These are phyloP conservation scores for Aplysia californica DNA, from an alignment of 1,140 invertebrate genomes.

Conservation along the genomic window DNA sequence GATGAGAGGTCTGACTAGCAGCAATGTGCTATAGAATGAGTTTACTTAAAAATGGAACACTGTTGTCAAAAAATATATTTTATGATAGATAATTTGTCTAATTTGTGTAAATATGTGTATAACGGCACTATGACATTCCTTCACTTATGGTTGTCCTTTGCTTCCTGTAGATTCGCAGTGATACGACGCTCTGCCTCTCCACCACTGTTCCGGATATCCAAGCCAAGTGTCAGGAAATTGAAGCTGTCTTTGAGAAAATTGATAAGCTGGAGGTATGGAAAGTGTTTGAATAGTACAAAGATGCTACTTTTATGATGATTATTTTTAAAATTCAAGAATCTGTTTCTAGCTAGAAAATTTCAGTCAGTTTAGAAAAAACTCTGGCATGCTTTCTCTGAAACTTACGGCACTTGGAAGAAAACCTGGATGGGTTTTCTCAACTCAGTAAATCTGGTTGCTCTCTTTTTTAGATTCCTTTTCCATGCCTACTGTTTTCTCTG, in stretches of 20 bases:
- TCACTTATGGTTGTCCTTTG: no score
- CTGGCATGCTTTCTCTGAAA: no score
- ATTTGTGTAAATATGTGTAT: no score
- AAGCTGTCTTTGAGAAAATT: constrained; percentile 56
- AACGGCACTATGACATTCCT: no score
- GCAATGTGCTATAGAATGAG: no score
- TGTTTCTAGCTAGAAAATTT: background rate
- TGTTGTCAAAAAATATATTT: no score
- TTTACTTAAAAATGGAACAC: no score
- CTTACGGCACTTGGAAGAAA: background rate
- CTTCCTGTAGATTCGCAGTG: constrained; percentile 58
- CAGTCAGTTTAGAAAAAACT: background rate
- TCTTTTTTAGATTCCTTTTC: no score
- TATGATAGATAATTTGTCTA: no score
- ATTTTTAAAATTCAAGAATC: background rate
- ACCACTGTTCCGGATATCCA: constrained; percentile 56
- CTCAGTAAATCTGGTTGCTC: no score
- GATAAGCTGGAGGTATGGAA: constrained; percentile 60
- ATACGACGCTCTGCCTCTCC: constrained; percentile 55
- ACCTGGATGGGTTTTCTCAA: background rate
- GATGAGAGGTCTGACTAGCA: no score
- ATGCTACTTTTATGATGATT: background rate
- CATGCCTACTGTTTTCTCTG: no score
- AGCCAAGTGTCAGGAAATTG: constrained; percentile 55
- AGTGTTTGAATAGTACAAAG: background rate